These are phyloP conservation scores for Phrynocephalus versicolor DNA, from an alignment of 2,113 vertebrate species.

Conservation along the genomic window DNA sequence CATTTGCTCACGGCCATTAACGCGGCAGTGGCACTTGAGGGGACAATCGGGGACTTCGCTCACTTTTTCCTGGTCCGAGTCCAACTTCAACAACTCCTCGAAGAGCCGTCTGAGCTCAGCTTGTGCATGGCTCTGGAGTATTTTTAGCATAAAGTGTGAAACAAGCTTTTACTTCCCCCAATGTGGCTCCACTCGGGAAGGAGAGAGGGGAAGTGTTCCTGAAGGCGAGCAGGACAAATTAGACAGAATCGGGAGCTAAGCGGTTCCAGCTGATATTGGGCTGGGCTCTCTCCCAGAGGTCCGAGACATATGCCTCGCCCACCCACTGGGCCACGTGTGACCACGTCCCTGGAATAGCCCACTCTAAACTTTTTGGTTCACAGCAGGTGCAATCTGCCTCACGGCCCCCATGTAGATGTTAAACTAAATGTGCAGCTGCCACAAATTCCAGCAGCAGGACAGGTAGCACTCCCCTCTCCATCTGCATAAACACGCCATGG, in stretches of 20 bases:
- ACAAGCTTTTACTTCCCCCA: background rate
- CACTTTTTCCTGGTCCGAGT: conserved; percentile 49
- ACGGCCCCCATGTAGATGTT: background rate
- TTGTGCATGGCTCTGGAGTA: background rate
- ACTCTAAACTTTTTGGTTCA: background rate
- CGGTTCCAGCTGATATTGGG: background rate
- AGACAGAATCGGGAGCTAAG: background rate
- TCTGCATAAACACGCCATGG: background rate
- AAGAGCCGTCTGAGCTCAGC: background rate
- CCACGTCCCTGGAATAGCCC: background rate
- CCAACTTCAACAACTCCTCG: conserved; percentile 27
- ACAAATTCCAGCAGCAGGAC: background rate
- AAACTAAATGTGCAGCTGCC: background rate
- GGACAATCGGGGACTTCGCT: background rate
- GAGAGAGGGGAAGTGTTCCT: conserved; percentile 35
- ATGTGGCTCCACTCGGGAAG: conserved; percentile 39
- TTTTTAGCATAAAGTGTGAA: background rate
- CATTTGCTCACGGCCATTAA: conserved; percentile 19
- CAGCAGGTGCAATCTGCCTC: background rate
- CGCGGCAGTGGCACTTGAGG: conserved; percentile 51
- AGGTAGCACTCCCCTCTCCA: background rate
- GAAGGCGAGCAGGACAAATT: conserved; percentile 45
- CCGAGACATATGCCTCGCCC: background rate
- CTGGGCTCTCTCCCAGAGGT: too few species aligned
- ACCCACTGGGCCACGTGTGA: background rate